These are phyloP conservation scores for Bos indicus DNA, from an alignment of 2,113 vertebrate species.

Conservation along the genomic window DNA sequence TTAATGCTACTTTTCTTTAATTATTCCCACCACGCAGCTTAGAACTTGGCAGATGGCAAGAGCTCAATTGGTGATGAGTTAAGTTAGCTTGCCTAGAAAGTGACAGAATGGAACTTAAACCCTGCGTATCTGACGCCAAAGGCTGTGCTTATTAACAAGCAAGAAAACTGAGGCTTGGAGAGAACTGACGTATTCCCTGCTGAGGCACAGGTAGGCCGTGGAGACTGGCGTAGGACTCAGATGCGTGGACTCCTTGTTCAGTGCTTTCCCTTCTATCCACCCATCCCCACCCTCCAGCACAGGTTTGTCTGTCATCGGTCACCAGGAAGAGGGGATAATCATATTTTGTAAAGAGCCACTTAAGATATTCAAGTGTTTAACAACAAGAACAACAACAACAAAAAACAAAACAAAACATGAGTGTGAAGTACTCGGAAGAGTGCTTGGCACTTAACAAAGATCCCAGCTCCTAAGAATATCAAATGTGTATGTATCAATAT, in stretches of 20 bases:
- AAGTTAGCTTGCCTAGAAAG: not conserved
- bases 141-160: not conserved
- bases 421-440: not conserved
- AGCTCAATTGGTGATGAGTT: not conserved
- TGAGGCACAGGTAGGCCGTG: not conserved
- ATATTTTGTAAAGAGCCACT: not conserved
- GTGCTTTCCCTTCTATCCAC: not conserved
- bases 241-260: not conserved
- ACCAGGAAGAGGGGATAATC: not conserved
- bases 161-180: not conserved
- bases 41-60: not conserved
- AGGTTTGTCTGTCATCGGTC: not conserved
- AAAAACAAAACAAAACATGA: not conserved
- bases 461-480: not conserved
- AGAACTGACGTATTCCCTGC: not conserved
- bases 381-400: not conserved
- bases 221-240: too few species aligned
- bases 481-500: not conserved
- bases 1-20: not conserved
- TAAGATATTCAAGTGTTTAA: not conserved
- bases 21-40: not conserved
- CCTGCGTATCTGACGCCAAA: not conserved
- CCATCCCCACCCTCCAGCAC: not conserved
- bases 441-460: not conserved
- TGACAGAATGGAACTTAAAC: not conserved